A percentile compares a stretch with the other conserved stretches of the same genome.
phyloP scores from a whole-genome alignment of 2,797 vertebrate species.

The Rhabdomys pumilio region DNA sequence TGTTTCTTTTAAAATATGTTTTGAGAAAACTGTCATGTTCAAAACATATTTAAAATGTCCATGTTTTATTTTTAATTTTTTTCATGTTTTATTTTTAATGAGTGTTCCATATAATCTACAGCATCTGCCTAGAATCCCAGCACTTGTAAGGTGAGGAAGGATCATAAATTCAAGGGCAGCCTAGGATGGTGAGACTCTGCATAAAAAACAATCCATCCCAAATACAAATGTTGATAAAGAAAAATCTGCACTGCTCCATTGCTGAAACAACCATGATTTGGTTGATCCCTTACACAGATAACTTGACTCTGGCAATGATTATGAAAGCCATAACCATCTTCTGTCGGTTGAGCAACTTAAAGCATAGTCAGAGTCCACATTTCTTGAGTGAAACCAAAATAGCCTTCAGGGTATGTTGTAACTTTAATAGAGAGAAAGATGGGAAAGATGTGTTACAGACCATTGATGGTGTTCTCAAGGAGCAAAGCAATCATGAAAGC shows the following conservation, averaged over 20 bases:
- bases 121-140: not conserved
- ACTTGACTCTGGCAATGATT: not conserved
- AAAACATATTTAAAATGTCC: not conserved
- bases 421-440: not conserved
- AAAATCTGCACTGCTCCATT: not conserved
- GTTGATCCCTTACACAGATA: not conserved
- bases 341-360: not conserved
- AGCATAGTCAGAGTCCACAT: not conserved
- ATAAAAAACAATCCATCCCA: not conserved
- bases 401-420: not conserved
- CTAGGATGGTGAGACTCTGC: not conserved
- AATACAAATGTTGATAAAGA: not conserved
- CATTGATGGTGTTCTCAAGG: not conserved
- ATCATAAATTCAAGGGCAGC: not conserved
- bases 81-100: not conserved
- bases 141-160: not conserved
- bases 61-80: too few relatives aligned
- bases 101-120: too few relatives aligned
- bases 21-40: not conserved
- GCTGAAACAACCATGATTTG: not conserved
- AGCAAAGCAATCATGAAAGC: not conserved
- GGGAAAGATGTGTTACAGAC: not conserved
- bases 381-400: not conserved
- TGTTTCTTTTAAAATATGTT: not conserved
- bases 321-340: not conserved